Percentiles rank a stretch among this genome's conserved stretches.
These are phyloP conservation scores for Archivesica marissinica DNA, from an alignment of 1,140 invertebrate genomes.

Conservation along the genomic window DNA sequence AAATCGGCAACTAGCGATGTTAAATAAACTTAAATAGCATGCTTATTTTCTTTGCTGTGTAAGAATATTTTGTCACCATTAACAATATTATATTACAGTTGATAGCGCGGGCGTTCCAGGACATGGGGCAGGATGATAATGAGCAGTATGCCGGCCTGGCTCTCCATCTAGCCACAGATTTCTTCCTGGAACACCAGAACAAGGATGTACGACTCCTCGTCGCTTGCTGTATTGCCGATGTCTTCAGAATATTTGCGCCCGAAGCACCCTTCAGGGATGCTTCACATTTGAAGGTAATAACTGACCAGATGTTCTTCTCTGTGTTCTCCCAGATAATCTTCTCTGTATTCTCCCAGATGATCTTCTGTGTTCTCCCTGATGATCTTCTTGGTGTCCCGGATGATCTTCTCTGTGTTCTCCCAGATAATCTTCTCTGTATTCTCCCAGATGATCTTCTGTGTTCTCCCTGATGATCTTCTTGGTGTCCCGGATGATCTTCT, in stretches of 20 bases:
- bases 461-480: not conserved
- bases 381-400: no score
- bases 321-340: no score
- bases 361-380: not conserved
- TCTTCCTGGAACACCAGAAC: constrained; percentile 94
- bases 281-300: constrained; percentile 92
- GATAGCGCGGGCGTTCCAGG: constrained; percentile 96
- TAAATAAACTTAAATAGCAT: no score
- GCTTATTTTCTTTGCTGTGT: no score
- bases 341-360: not conserved
- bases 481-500: no score
- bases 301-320: no score
- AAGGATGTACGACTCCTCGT: constrained; percentile 97
- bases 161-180: constrained; percentile 96
- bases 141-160: constrained; percentile 97
- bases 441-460: not conserved
- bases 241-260: constrained; percentile 98
- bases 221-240: constrained; percentile 98
- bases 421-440: no score
- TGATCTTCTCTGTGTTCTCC: no score
- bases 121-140: constrained; percentile 98
- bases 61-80: no score
- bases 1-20: no score
- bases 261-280: constrained; percentile 98
- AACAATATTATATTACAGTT: constrained; percentile 89